A percentile compares a stretch with the other conserved stretches of the same genome.
Conservation (phyloP, 2,888 invertebrate species). For the Anoncus sp. region DNA sequence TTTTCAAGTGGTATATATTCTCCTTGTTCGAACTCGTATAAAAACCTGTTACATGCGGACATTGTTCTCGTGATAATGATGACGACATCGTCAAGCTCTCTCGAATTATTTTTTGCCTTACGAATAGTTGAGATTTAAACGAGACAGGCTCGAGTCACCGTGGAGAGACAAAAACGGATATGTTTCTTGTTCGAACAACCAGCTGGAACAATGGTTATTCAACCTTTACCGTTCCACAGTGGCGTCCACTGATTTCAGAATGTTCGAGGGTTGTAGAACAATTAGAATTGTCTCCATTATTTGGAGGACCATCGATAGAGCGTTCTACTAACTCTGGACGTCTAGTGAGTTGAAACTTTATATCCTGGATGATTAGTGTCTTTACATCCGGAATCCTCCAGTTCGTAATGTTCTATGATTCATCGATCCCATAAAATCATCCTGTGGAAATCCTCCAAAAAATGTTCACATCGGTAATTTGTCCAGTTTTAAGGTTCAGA, state of each 20-base stretch:
- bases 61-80: conserved; percentile 3
- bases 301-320: no score
- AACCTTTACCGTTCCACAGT: no score
- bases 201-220: no score
- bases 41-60: conserved; percentile 1
- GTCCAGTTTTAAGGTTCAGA: background rate
- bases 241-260: no score
- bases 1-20: background rate
- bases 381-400: no score
- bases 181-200: no score
- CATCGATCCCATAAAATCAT: background rate
- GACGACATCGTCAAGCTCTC: conserved; percentile 3
- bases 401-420: no score
- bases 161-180: background rate
- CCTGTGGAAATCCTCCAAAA: background rate
- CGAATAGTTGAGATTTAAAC: background rate
- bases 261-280: no score
- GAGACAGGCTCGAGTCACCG: background rate
- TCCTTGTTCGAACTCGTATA: conserved; percentile 1
- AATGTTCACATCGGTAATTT: background rate
- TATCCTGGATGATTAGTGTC: no score
- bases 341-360: no score
- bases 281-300: no score
- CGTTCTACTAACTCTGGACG: no score
- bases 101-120: background rate